A percentile compares a stretch with the other conserved stretches of the same genome.
Evolutionary conservation across 2,888 invertebrate genomes (phyloP).

Genomic region (Lithophane socia): DNA sequence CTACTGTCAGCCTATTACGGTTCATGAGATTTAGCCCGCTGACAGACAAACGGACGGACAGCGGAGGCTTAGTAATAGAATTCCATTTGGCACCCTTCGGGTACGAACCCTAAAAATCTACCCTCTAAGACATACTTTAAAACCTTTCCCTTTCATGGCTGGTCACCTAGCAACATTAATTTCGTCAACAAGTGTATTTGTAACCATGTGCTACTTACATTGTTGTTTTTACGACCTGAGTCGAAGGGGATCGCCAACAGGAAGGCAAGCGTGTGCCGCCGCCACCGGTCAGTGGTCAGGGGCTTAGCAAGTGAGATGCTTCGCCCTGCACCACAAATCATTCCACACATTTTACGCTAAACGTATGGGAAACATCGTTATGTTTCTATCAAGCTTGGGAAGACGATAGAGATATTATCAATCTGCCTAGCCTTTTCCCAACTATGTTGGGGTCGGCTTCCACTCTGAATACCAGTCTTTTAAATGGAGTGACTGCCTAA

Average conservation of each 20-base stretch:
- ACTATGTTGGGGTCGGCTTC: not conserved
- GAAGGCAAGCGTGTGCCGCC: constrained; percentile 22
- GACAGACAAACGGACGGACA: too few species aligned
- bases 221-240: constrained; percentile 26
- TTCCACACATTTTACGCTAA: not conserved
- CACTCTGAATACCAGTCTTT: not conserved
- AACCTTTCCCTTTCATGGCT: constrained; percentile 5
- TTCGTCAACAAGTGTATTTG: constrained; percentile 46
- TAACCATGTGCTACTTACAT: constrained; percentile 19
- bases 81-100: too few species aligned
- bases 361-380: not conserved
- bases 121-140: too few species aligned
- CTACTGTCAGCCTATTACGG: too few species aligned
- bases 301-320: not conserved
- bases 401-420: not conserved
- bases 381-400: not conserved
- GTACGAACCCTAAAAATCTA: too few species aligned
- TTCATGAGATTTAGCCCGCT: too few species aligned
- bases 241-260: constrained; percentile 14
- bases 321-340: too few species aligned
- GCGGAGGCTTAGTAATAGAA: too few species aligned
- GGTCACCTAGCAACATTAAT: constrained; percentile 52
- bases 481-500: not conserved
- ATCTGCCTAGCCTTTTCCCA: not conserved
- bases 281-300: not conserved